Evolutionary conservation across 2,113 vertebrate species (phyloP), one percentile per base, ranked within the genome.

Genomic region (Epinephelus cyanopodus): DNA sequence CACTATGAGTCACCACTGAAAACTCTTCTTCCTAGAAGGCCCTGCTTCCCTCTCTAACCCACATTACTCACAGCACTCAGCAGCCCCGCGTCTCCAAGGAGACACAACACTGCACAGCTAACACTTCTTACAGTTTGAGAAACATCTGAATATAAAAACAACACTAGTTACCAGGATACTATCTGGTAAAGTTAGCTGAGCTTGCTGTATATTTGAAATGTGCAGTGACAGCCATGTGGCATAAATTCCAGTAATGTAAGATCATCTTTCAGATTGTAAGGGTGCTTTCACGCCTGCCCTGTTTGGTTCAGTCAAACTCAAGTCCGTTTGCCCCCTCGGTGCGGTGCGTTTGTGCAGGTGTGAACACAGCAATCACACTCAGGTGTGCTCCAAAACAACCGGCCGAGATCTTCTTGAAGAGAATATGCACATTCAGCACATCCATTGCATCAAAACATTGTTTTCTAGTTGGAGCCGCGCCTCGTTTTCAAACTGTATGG

Each of bases 1-100:
- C 89, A 76, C 77, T 66, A 63, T 93, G 90, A 92, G 39, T 91
- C 91, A 93, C 77, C 4, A 0, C 77, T 54, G 21, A 88, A 83
- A 83, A 58, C 73, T 23, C 29, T 58, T 80, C 70, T 50, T 85
- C 45, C 27, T 69, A n/a, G 37, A 81, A 53, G 21, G 11, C 66
- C 71, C 67, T 0, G 3, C 79, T 62, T 82, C 54, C n/a, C n/a
- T 33, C 14, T 58, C 61, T 18, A 27, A 66, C 54, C 47, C 64
- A 33, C 57, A 84, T 87, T 81, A 83, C 83, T 84, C 85, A 76
- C 37, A 65, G n/a, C 81, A 65, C 67, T 77, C 60, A 37, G 52
- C 70, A 54, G 69, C 66, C 1, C 37, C 3, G 56, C 7, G 47
- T 92, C 66, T 62, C 90, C 90, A 62, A 2, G 86, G 90, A 84